phyloP scores from a whole-genome alignment of 2,113 vertebrate genomes.

The Charadrius vociferus region DNA sequence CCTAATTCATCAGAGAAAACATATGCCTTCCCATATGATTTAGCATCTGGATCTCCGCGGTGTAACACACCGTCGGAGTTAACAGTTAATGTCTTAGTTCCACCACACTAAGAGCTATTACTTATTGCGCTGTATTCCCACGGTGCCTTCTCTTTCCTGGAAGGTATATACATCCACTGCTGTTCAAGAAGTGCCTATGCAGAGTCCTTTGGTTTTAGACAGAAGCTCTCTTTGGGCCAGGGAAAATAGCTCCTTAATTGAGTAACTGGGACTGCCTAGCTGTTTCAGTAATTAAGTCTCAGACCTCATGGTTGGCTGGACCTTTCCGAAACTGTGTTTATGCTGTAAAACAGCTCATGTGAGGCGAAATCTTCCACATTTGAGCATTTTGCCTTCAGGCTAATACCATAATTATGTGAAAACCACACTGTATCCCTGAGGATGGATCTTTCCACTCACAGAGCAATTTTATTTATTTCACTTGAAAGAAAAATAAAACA shows the following conservation, averaged over 20 bases:
- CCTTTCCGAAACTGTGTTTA: not conserved
- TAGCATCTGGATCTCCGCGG: not conserved
- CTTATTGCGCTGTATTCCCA: not conserved
- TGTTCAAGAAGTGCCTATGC: not conserved
- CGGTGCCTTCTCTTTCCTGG: not conserved
- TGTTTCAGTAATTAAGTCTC: not conserved
- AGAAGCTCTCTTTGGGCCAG: not conserved
- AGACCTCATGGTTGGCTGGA: not conserved
- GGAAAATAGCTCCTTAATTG: not conserved
- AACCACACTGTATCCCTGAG: not conserved
- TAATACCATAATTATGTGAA: not conserved
- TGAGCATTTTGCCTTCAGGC: not conserved
- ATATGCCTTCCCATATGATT: constrained; percentile 41
- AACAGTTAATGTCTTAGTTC: constrained; percentile 1
- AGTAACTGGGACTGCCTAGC: not conserved
- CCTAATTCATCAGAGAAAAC: constrained; percentile 36
- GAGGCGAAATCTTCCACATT: not conserved
- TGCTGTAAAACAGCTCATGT: not conserved
- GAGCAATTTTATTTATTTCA: not conserved
- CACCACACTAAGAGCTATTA: not conserved
- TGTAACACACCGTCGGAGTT: not conserved
- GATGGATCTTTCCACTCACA: not conserved
- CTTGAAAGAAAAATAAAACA: not conserved
- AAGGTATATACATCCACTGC: not conserved
- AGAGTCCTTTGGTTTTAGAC: not conserved